Evolutionary conservation across 1,140 invertebrate species (phyloP), one percentile per base, ranked within the genome.

Genomic region (Drosophila pseudoananassae): DNA sequence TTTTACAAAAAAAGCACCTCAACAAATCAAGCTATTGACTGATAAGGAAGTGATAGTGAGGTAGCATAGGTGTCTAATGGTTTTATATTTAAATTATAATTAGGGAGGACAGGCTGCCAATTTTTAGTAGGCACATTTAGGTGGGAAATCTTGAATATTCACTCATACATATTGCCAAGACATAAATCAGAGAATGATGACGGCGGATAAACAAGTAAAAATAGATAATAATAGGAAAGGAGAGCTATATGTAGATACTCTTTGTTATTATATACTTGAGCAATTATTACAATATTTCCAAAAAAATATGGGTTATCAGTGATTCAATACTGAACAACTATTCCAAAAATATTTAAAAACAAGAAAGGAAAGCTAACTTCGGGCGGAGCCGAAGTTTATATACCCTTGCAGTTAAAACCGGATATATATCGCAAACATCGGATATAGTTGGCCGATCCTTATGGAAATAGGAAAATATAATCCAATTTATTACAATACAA

Each of bases 21-120:
- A 66, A 52, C 31, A 64, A 43, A 43, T 66, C 14, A 51, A 9
- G 20, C 29, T 4, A 5, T 33, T 15, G n/a, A 27, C 20, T 33
- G 61, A 68, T 66, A 54, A 69, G 15, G 27, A 9, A n/a, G 14
- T 52, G 27, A 20, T 33, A 66, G 29, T 56, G 33, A 36, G 33
- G 10, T 12, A 36, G 8, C 10, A 27, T 27, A 27, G 25, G 6
- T 27, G 6, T 7, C 4, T 27, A 10, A 10, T 33, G 31, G 8
- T 33, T 33, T 33, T 27, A 27, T 27, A 27, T 27, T 27, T 27
- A 27, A 27, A 27, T 27, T 27, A 20, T 20, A 20, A 20, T 20
- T 20, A 20, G 2, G 20, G 20, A 20, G 20, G 20, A 20, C 20
- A 20, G 20, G 20, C 20, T 20, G 3, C 20, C 0, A 20, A 20